Evolutionary conservation across 2,888 invertebrate genomes (phyloP).

Genomic region (Ectropis crepuscularia): DNA sequence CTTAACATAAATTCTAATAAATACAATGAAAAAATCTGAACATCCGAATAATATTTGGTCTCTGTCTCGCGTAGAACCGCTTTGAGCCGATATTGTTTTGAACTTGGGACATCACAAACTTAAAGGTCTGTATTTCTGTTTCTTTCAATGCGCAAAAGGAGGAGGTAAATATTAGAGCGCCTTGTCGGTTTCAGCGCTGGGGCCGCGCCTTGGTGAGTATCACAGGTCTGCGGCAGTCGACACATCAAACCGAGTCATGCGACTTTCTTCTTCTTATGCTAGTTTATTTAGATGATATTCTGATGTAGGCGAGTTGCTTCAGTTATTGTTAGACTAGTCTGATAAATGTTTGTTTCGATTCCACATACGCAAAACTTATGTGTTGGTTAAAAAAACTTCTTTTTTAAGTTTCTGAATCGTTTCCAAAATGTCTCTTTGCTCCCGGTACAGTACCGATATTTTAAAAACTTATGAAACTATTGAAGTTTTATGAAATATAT

Average conservation of each 20-base stretch:
- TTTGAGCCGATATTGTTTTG: constrained; percentile 29
- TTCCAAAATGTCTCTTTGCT: too few relatives aligned
- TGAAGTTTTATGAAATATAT: too few relatives aligned
- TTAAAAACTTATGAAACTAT: too few relatives aligned
- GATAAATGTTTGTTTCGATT: too few relatives aligned
- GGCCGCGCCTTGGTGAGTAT: constrained; percentile 72
- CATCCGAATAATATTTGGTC: background rate
- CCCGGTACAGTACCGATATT: too few relatives aligned
- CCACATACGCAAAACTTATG: too few relatives aligned
- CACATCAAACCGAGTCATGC: constrained; percentile 65
- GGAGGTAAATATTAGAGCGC: constrained; percentile 78
- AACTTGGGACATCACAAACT: constrained; percentile 77
- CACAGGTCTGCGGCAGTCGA: constrained; percentile 56
- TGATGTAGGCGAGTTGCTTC: too few relatives aligned
- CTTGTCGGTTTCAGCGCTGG: constrained; percentile 68
- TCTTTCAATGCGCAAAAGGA: constrained; percentile 81
- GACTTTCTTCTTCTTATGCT: constrained; percentile 27
- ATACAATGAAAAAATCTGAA: background rate
- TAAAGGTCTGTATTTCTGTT: constrained; percentile 77
- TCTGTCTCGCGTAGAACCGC: constrained; percentile 16
- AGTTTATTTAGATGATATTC: constrained; percentile 4
- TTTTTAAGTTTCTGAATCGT: too few relatives aligned
- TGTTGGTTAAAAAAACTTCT: too few relatives aligned
- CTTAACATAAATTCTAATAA: background rate
- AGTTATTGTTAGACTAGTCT: too few relatives aligned